phyloP scores from a whole-genome alignment of 2,888 invertebrate species.

The Drosophila kokeensis region DNA sequence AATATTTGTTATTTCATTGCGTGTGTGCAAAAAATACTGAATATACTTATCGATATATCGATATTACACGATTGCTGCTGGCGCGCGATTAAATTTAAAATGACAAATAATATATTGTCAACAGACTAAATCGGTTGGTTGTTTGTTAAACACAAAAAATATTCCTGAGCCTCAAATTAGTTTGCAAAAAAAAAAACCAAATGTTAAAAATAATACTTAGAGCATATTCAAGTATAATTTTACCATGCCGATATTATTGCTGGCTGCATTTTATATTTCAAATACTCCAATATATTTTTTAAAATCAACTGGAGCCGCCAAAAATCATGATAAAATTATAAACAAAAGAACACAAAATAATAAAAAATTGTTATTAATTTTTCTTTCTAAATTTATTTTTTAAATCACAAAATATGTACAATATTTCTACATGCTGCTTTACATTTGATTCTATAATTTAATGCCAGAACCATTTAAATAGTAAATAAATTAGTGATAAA shows the following conservation, averaged over 20 bases:
- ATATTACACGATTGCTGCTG: not conserved
- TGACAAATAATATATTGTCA: not conserved
- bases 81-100: not conserved
- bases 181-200: not conserved
- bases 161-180: not conserved
- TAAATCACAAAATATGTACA: not conserved
- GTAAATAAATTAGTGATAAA: constrained; percentile 24
- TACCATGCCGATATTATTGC: not conserved
- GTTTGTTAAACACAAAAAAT: not conserved
- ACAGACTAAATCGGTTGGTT: too few species aligned
- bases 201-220: not conserved
- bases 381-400: not conserved
- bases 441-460: not conserved
- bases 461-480: constrained; percentile 22
- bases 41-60: constrained; percentile 25
- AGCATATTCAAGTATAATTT: not conserved
- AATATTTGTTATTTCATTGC: constrained; percentile 1
- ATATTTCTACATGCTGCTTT: not conserved
- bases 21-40: constrained; percentile 1
- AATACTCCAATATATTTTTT: not conserved
- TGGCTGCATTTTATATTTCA: not conserved
- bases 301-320: not conserved
- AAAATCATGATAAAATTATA: not conserved
- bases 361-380: not conserved
- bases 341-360: not conserved